Conservation (phyloP, 2,113 vertebrate species). For the Rhizomys pruinosus region DNA sequence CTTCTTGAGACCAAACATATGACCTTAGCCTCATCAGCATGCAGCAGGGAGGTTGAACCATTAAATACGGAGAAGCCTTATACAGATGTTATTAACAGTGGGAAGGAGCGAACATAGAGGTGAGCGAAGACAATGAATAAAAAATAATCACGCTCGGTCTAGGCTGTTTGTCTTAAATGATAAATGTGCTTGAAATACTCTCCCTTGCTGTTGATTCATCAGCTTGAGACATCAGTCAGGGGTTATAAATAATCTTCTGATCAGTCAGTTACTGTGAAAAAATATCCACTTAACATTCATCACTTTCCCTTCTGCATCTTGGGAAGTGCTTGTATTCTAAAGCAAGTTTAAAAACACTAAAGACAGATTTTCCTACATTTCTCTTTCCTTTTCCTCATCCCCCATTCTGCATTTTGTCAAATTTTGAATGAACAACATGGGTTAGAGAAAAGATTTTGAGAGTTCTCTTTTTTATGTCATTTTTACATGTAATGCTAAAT, state of each 20-base stretch:
- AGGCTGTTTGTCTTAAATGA: conserved; percentile 80
- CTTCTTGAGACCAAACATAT: conserved; percentile 8
- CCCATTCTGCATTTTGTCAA: conserved; percentile 56
- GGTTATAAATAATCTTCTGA: conserved; percentile 84
- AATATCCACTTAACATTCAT: conserved; percentile 75
- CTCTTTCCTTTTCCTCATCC: conserved; percentile 67
- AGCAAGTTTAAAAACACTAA: conserved; percentile 67
- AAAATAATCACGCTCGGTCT: conserved; percentile 83
- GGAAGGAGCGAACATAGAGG: conserved; percentile 79
- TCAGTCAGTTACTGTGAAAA: conserved; percentile 78
- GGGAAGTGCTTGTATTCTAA: conserved; percentile 58
- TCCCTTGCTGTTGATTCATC: conserved; percentile 85
- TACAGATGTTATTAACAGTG: conserved; percentile 79
- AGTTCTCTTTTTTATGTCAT: conserved; percentile 51
- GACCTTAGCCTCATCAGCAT: conserved; percentile 58
- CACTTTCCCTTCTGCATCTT: conserved; percentile 52
- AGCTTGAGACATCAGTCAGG: conserved; percentile 75
- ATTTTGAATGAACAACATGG: conserved; percentile 56
- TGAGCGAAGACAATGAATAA: conserved; percentile 85
- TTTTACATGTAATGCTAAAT: background rate
- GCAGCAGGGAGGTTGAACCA: conserved; percentile 56
- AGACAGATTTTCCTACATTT: conserved; percentile 67
- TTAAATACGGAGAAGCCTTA: conserved; percentile 82
- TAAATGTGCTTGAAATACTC: conserved; percentile 79
- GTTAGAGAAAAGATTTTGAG: conserved; percentile 61